Base-by-base conservation (phyloP, 2,113 vertebrate genomes). In the Sylvietta virens region DNA sequence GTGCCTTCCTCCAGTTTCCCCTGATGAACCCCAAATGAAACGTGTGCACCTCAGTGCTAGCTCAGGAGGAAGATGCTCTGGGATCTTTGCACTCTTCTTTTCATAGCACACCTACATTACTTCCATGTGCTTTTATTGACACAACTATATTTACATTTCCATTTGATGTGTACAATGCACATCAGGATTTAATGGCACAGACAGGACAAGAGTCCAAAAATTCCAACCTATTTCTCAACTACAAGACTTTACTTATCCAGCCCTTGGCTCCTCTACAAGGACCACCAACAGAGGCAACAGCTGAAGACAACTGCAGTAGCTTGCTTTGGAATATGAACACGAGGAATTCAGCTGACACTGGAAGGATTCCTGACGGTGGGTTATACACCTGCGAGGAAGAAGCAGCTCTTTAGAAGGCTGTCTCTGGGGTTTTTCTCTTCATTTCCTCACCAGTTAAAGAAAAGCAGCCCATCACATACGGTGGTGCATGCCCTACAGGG, bases 231-330 rank as follows among this genome's bases (percentile, higher is more conserved):
- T 78, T 86, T 77, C 86, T 90, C 72, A 86, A 13, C 31, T 45
- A 37, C 35, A 67, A 74, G 54, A 60, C 47, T 76, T 48, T 13
- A 77, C 77, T 82, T 77, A 84, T 19, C n/a, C 35, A 86, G 67
- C 33, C 28, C 33, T 92, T 67, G 53, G 83, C 72, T 92, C 23
- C 69, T 60, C 47, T 51, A 31, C 1, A 6, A 81, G 51, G 92
- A 95, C 60, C 83, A 92, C 80, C 86, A 92, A 86, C 44, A 84
- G 60, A 83, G 64, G 50, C 77, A 93, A 83, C 40, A 90, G 76
- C 76, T 93, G 76, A 93, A 94, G 76, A 86, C 64, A 88, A 83
- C 58, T 50, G 71, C 35, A 51, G 64, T 27, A 40, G 73, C 74
- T 92, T 94, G 51, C 60, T 92, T 71, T 90, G 92, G 88, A 90